Evolutionary conservation across 37 sponge, comb jelly and placozoan genomes (phyloP), one percentile per base, ranked within the genome.

Genomic region (Oopsacas minuta): DNA sequence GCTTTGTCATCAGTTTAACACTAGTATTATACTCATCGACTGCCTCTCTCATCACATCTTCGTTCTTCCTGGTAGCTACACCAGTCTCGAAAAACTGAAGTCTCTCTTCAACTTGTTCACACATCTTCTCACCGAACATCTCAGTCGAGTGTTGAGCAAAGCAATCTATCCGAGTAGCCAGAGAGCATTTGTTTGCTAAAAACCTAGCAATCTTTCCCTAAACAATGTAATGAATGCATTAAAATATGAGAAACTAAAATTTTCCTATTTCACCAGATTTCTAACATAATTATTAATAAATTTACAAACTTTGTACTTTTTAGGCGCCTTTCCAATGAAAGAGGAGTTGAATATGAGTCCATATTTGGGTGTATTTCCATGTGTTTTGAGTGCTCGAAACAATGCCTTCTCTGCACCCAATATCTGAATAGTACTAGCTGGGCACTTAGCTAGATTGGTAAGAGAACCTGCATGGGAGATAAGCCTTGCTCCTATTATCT

Each of bases 131-230:
- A 39, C 99, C 99, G 86, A 94, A 99, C 39, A 86, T 82, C 1
- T 84, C 90, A 0, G 91, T 90, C 1, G 94, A 91, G 20, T 52
- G 52, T 25, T 99, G 96, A 92, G 88, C 23, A 81, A 99, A 99
- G 84, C 94, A 95, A 83, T 99, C 99, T 20, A 99, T 95, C 0
- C 99, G 52, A 15, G 93, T 89, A 0, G 99, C 99, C 61, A 99
- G 92, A 84, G 99, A 95, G 84, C 99, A 99, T 85, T 99, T 99
- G 89, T 99, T 99, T 38, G 99, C 99, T 0, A 99, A 87, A 83
- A 92, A 99, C 0, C 99, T 88, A 0, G 99, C 95, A 22, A 99
- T 94, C 10, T 94, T 61, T 5, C 99, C 99, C 75, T 61, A 61
- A 12, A n/a, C 32, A n/a, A 61, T 5, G 8, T 42, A 42, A 17